phyloP scores from a whole-genome alignment of 1,140 invertebrate genomes.

The Thaumatotibia leucotreta region DNA sequence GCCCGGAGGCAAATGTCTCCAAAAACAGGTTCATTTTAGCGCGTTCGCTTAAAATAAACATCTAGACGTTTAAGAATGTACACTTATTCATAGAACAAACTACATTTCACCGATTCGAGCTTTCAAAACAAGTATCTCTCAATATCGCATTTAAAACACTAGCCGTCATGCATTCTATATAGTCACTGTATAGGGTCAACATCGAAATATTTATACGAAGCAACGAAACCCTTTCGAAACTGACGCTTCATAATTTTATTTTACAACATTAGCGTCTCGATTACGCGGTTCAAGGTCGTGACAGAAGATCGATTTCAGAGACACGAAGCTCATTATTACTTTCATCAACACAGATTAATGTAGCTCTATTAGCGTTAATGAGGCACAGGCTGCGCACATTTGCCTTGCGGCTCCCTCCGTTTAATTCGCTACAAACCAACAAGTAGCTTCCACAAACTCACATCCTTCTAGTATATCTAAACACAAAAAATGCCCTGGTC shows the following conservation, averaged over 20 bases:
- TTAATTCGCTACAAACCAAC: conserved; percentile 18
- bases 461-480: neutral
- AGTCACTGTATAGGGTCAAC: too few species aligned
- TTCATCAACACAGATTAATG: conserved; percentile 45
- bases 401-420: conserved; percentile 28
- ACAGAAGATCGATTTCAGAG: conserved; percentile 20
- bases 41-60: too few species aligned
- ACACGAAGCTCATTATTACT: conserved; percentile 34
- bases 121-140: too few species aligned
- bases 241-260: neutral
- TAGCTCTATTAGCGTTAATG: conserved; percentile 44
- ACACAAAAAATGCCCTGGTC: neutral
- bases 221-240: neutral
- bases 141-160: too few species aligned
- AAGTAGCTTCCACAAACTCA: neutral
- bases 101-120: too few species aligned
- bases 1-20: too few species aligned
- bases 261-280: conserved; percentile 17
- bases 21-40: too few species aligned
- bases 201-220: too few species aligned
- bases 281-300: conserved; percentile 16
- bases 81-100: too few species aligned
- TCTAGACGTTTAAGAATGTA: too few species aligned
- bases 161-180: too few species aligned
- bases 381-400: conserved; percentile 37